phyloP scores from a whole-genome alignment of 2,113 vertebrate species.

The Propithecus coquereli region DNA sequence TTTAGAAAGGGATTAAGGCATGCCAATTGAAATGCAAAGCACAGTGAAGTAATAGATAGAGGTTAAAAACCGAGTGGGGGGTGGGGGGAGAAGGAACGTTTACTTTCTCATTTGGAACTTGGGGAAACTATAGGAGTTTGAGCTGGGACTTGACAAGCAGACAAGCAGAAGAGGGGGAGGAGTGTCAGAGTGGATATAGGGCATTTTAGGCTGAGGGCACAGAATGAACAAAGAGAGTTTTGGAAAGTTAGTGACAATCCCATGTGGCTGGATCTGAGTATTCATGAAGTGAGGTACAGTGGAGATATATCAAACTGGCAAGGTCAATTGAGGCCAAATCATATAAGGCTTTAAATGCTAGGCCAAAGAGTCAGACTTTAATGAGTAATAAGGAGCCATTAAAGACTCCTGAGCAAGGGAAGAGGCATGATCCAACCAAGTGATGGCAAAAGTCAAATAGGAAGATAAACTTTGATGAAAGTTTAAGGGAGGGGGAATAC shows the following conservation, averaged over 20 bases:
- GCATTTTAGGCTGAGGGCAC: background rate
- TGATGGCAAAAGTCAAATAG: background rate
- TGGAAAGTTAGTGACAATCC: background rate
- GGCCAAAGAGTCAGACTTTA: background rate
- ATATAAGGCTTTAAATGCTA: background rate
- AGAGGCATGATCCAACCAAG: background rate
- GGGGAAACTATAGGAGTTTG: background rate
- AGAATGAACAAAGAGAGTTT: background rate
- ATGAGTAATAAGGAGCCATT: background rate
- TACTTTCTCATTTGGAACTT: background rate
- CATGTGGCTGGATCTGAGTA: background rate
- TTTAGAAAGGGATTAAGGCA: background rate
- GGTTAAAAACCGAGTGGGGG: background rate
- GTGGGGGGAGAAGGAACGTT: background rate
- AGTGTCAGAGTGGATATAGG: background rate
- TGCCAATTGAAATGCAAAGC: background rate
- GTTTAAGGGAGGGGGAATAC: background rate
- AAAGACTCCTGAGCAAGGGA: background rate
- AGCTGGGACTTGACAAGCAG: background rate
- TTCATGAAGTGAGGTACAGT: background rate
- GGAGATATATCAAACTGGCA: constrained; percentile 3
- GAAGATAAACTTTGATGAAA: background rate
- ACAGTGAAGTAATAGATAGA: background rate
- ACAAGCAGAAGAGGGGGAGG: background rate
- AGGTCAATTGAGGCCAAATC: background rate